Conservation (phyloP, 2,797 vertebrate species). For the Dermochelys coriacea region DNA sequence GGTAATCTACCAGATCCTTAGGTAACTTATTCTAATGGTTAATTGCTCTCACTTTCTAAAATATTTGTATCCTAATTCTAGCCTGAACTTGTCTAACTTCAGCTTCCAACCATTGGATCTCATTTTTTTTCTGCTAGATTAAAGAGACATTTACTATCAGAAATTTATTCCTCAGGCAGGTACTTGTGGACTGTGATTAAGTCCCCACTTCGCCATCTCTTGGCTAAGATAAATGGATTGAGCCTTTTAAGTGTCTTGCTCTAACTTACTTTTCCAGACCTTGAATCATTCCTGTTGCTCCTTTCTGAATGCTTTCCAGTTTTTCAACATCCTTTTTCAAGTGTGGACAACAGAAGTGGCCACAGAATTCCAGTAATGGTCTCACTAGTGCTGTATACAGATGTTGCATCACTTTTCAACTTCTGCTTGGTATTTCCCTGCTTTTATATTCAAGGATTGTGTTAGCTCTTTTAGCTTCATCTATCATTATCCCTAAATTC, state of each 20-base stretch:
- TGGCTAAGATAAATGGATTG: background rate
- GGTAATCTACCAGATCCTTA: background rate
- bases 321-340: background rate
- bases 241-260: background rate
- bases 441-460: background rate
- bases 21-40: background rate
- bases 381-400: background rate
- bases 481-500: background rate
- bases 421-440: background rate
- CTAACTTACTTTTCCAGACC: background rate
- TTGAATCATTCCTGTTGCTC: background rate
- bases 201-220: background rate
- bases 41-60: slow-evolving; percentile 23
- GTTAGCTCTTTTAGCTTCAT: background rate
- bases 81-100: slow-evolving; percentile 23
- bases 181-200: background rate
- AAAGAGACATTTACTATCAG: background rate
- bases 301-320: background rate
- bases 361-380: background rate
- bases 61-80: slow-evolving; percentile 9
- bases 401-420: background rate
- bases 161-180: background rate
- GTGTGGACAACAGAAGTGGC: background rate
- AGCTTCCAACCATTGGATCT: background rate
- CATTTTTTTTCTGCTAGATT: background rate